phyloP scores from a whole-genome alignment of 2,797 vertebrate species.

The Microctenopoma steveboyesi region DNA sequence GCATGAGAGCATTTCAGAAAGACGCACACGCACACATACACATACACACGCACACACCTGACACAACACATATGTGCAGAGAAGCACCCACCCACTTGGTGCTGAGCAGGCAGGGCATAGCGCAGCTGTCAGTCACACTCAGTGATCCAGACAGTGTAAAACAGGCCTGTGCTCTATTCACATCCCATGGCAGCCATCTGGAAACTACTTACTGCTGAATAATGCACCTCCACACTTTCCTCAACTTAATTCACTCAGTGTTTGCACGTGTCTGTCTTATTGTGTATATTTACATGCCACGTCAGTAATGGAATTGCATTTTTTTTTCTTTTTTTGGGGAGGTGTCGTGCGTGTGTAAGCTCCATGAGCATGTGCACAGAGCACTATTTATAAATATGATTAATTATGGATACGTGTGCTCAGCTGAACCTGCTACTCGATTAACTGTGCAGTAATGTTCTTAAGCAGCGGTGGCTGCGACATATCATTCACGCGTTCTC shows the following conservation, averaged over 20 bases:
- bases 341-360: constrained; percentile 21
- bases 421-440: constrained; percentile 67
- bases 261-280: constrained; percentile 42
- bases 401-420: constrained; percentile 76
- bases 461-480: constrained; percentile 37
- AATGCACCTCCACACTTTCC: constrained; percentile 70
- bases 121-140: constrained; percentile 82
- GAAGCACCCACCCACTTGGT: constrained; percentile 68
- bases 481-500: constrained; percentile 58
- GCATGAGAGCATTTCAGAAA: constrained; percentile 50
- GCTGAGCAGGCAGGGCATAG: constrained; percentile 75
- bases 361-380: constrained; percentile 37
- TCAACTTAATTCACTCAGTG: constrained; percentile 51
- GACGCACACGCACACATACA: constrained; percentile 45
- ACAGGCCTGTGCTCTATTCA: constrained; percentile 76
- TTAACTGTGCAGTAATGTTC: constrained; percentile 63
- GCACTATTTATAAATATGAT: constrained; percentile 76
- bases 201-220: constrained; percentile 77
- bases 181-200: constrained; percentile 78
- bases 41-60: constrained; percentile 61
- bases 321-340: neutral
- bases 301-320: constrained; percentile 34
- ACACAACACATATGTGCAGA: constrained; percentile 66
- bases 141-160: constrained; percentile 80
- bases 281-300: constrained; percentile 43